Conservation (phyloP, 2,888 invertebrate species). For the Leptodirus hochenwartii region DNA sequence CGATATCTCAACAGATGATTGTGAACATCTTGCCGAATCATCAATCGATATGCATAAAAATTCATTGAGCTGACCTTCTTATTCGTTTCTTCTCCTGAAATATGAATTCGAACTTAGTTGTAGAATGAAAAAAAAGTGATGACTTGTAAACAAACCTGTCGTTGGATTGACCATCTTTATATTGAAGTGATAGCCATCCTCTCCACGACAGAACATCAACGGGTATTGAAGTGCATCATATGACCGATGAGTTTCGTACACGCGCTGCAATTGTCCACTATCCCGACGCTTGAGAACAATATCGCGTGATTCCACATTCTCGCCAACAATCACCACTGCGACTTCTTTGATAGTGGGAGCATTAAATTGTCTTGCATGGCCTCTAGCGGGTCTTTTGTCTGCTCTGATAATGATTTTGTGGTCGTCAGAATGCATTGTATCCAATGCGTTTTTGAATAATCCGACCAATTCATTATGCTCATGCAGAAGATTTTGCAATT, state of each 20-base stretch:
- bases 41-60: slow-evolving; percentile 16
- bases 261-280: slow-evolving; percentile 13
- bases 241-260: slow-evolving; percentile 17
- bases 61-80: slow-evolving; percentile 17
- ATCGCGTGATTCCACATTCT: slow-evolving; percentile 18
- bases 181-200: slow-evolving; percentile 15
- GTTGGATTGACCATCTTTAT: slow-evolving; percentile 14
- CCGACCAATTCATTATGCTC: slow-evolving; percentile 17
- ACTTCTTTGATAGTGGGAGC: slow-evolving; percentile 22
- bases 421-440: slow-evolving; percentile 18
- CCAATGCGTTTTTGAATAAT: slow-evolving; percentile 19
- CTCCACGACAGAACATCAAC: slow-evolving; percentile 15
- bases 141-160: slow-evolving; percentile 8
- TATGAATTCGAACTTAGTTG: slow-evolving; percentile 5
- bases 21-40: slow-evolving; percentile 15
- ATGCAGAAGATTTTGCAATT: no score
- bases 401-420: slow-evolving; percentile 20
- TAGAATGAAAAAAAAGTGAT: slow-evolving; percentile 2
- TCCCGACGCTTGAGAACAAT: slow-evolving; percentile 17
- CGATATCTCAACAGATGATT: slow-evolving; percentile 18
- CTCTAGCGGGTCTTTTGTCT: slow-evolving; percentile 19
- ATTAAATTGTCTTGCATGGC: slow-evolving; percentile 19
- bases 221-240: slow-evolving; percentile 24
- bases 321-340: slow-evolving; percentile 20
- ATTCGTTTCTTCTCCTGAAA: slow-evolving; percentile 12